phyloP scores from a whole-genome alignment of 2,113 vertebrate species.

The Atractosteus spatula region DNA sequence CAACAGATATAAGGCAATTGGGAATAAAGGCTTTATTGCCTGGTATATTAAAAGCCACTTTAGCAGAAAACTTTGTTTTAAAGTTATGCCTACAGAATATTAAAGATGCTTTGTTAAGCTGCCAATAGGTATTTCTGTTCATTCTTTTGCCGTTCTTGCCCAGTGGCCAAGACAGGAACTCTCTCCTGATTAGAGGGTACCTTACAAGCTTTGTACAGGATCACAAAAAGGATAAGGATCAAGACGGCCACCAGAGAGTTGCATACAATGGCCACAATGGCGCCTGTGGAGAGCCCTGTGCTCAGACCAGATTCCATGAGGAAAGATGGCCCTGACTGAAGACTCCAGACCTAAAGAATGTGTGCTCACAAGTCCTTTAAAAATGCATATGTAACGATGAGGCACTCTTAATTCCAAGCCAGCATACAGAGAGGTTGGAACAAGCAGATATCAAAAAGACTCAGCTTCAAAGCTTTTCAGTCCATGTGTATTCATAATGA shows the following conservation, averaged over 20 bases:
- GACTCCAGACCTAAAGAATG: neutral
- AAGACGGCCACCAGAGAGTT: constrained; percentile 64
- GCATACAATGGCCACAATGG: constrained; percentile 69
- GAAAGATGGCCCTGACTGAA: neutral
- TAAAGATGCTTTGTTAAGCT: constrained; percentile 46
- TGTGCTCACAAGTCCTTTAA: no score
- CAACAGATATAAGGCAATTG: no score
- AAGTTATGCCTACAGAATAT: neutral
- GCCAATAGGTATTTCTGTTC: constrained; percentile 67
- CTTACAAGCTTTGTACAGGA: constrained; percentile 68
- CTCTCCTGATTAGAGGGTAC: constrained; percentile 69
- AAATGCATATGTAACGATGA: no score
- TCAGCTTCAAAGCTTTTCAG: no score
- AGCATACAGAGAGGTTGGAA: no score
- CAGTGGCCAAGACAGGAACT: constrained; percentile 52
- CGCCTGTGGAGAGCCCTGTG: constrained; percentile 59
- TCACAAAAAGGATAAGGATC: constrained; percentile 63
- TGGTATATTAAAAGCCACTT: no score
- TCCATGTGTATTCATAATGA: no score
- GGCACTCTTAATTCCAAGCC: no score
- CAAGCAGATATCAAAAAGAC: no score
- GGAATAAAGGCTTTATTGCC: no score
- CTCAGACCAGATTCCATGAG: constrained; percentile 49
- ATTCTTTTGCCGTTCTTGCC: constrained; percentile 45
- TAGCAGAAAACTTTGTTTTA: no score